Evolutionary conservation across 2,797 vertebrate species (phyloP), one percentile per base, ranked within the genome.

Genomic region (Eutrigla gurnardus): DNA sequence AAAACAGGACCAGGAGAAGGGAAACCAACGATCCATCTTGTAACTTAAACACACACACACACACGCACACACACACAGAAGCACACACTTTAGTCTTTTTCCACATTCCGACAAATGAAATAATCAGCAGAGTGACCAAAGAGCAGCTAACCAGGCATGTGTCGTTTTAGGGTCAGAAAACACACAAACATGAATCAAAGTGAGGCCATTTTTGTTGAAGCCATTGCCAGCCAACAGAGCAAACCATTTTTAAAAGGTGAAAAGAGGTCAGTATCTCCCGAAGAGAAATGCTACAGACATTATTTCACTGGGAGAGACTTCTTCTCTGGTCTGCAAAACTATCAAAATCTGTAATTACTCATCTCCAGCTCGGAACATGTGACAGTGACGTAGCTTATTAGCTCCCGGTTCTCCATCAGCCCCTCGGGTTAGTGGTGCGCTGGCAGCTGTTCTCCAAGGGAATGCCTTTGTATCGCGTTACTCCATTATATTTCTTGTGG

Each of bases 331-430:
- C 69, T 67, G 82, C 54, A 64, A 86, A 87, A 75, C 49, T 61
- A 60, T 87, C 74, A 83, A 72, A 84, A 77, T 68, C 12, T 77
- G 62, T 62, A 80, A 88, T 84, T 86, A 84, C 53, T 86, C 81
- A 81, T 85, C 67, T 82, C 58, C 10, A 43, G 18, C 65, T 68
- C 47, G 54, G 62, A 90, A 88, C 65, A 78, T 18, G 67, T 78
- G 75, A 83, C 53, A 71, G 74, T 67, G 68, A 83, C 69, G 88
- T 82, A 70, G 80, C 83, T 90, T 87, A 75, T 79, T 83, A 79
- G 71, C 88, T 84, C 89, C 86, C 90, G 92, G 92, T 90, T 90
- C 90, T 91, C 90, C 86, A 87, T 90, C 80, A 88, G 65, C 87
- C 25, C 84, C 65, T 33, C 43, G 73, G 72, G 83, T 92, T 88